A percentile compares a stretch with the other conserved stretches of the same genome.
Evolutionary conservation across 2,888 invertebrate genomes (phyloP).

Genomic region (Sarcophaga variegata): DNA sequence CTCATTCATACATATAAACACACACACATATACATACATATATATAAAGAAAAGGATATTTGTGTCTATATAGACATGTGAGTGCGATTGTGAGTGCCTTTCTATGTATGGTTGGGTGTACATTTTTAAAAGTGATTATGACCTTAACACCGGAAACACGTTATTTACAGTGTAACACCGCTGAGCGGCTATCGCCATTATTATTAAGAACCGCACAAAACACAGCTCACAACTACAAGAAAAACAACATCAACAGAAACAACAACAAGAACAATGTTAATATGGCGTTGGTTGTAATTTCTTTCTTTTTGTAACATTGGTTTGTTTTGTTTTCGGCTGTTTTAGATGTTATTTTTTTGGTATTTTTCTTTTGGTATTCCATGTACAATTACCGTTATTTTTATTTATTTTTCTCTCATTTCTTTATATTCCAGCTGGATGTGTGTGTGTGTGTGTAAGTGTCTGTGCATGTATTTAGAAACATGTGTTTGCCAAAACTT

Average conservation of each 20-base stretch:
- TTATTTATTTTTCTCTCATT: too few species aligned
- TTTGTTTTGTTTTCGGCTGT: background rate
- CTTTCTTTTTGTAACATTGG: background rate
- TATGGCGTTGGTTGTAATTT: background rate
- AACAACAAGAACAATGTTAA: background rate
- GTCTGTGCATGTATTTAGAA: background rate
- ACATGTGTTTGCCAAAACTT: slow-evolving; percentile 12
- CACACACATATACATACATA: background rate
- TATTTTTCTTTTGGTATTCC: background rate
- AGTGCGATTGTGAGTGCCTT: background rate
- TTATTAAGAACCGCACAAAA: background rate
- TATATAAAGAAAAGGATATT: background rate
- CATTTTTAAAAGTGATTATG: slow-evolving; percentile 36
- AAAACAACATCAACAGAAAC: background rate
- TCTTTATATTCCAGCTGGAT: background rate
- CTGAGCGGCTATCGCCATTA: slow-evolving; percentile 1
- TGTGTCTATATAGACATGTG: background rate
- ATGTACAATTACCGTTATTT: too few species aligned
- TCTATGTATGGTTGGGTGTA: background rate
- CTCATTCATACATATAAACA: background rate
- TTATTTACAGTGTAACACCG: slow-evolving; percentile 44
- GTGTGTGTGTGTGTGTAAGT: background rate
- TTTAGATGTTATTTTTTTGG: background rate
- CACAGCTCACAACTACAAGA: background rate
- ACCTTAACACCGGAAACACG: slow-evolving; percentile 58